phyloP scores from a whole-genome alignment of 2,797 vertebrate species.

The Artibeus jamaicensis region DNA sequence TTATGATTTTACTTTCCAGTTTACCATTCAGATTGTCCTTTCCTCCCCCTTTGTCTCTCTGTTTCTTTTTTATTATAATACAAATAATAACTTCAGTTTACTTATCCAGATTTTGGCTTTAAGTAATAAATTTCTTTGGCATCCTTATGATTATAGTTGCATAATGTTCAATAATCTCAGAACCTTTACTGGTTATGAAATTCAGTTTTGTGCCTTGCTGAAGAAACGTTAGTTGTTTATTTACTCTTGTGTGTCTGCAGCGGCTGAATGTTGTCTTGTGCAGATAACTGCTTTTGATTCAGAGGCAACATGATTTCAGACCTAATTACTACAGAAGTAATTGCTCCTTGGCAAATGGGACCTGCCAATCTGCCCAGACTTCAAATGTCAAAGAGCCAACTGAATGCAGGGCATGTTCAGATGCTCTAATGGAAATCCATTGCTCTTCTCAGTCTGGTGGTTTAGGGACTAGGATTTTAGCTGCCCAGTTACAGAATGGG shows the following conservation, averaged over 20 bases:
- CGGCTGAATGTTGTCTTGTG: conserved; percentile 53
- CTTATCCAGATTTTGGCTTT: conserved; percentile 24
- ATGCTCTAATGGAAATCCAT: conserved; percentile 34
- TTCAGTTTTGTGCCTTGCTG: neutral
- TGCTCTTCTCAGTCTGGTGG: conserved; percentile 18
- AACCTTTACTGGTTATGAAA: neutral
- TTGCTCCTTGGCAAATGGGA: conserved; percentile 65
- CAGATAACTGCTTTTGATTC: conserved; percentile 63
- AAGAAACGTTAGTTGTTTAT: conserved; percentile 52
- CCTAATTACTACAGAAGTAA: conserved; percentile 66
- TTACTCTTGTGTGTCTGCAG: conserved; percentile 46
- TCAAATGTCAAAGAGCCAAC: conserved; percentile 56
- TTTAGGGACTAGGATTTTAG: neutral
- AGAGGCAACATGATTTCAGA: conserved; percentile 60
- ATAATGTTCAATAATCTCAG: neutral
- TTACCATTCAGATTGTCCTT: neutral
- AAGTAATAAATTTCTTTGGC: neutral
- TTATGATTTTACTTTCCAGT: neutral
- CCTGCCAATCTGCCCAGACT: conserved; percentile 57
- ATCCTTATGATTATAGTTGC: neutral
- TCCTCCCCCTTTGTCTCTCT: neutral
- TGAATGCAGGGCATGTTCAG: neutral
- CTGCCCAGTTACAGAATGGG: neutral
- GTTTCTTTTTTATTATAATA: neutral
- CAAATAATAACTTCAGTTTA: conserved; percentile 19